Base-by-base conservation (phyloP, 2,113 vertebrate species). In the Corythoichthys intestinalis region DNA sequence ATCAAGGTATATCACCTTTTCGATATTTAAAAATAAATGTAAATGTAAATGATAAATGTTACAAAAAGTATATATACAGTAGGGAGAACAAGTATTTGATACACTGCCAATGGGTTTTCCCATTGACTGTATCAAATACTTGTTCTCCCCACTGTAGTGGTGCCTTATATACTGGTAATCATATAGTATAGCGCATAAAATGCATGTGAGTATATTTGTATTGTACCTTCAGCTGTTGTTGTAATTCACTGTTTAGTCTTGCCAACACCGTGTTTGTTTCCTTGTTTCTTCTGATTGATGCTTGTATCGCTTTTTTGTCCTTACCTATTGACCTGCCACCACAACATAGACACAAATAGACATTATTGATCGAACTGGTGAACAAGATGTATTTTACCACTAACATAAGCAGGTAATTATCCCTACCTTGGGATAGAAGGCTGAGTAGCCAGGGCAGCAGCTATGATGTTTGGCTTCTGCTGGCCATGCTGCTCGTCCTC, bases 241-340 rank as follows among this genome's bases (percentile, higher is more conserved):
- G 97, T 76, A 99, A 90, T 91, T 99, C 97, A 90, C 96, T 99
- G 83, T 99, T 99, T 72, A 99, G 89, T 90, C 97, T 93, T 79
- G 97, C 97, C 93, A 99, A 88, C 82, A 99, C 97, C 46, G 97
- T 99, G 83, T 99, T 99, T 2, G 96, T 99, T 91, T 99, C 97
- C 79, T 99, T 99, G 87, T 99, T 99, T 86, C 97, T 95, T 91
- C 97, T 94, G 88, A 99, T 99, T 48, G 97, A 99, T 76, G 97
- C 97, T 88, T 99, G 97, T 89, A 99, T 98, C 34, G 96, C 92
- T 86, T 99, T 99, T 85, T 99, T 99, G 87, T 99, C 97, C 77
- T 99, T 99, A 75, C 97, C 97, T 76, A 94, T 84, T 54, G 97
- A 99, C 87, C 96, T 98, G 88, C 90, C 81, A 75, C 58, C 50